Evolutionary conservation across 2,113 vertebrate genomes (phyloP).

Genomic region (Dicaeum eximium): DNA sequence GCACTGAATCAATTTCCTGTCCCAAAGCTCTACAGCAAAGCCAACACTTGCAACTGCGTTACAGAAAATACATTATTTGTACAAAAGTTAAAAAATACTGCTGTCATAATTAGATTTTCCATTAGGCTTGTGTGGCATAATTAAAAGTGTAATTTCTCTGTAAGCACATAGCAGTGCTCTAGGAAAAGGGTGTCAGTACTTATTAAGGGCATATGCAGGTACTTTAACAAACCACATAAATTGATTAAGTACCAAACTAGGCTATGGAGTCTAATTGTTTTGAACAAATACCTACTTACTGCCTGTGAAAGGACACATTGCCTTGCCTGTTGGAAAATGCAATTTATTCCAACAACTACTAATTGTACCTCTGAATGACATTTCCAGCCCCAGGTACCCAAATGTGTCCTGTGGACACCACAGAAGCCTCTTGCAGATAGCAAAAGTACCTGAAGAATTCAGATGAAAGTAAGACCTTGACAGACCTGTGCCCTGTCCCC

Average conservation of each 20-base stretch:
- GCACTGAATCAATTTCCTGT: neutral
- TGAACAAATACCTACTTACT: constrained; percentile 35
- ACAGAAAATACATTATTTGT: neutral
- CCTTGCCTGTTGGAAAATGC: neutral
- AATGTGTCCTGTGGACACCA: fast-evolving
- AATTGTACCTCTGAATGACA: neutral
- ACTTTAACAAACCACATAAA: neutral
- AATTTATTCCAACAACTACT: neutral
- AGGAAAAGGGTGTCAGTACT: constrained; percentile 68
- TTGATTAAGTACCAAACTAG: constrained; percentile 27
- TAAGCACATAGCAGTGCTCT: constrained; percentile 46
- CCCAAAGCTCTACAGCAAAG: neutral
- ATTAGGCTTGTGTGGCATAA: constrained; percentile 69
- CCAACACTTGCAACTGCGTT: neutral
- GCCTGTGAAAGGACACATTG: neutral
- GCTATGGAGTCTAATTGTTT: constrained; percentile 29
- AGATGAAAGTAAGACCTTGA: fast-evolving
- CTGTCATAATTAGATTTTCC: constrained; percentile 73
- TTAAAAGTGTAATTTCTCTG: constrained; percentile 75
- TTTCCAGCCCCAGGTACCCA: neutral
- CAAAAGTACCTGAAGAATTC: neutral
- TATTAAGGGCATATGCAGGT: constrained; percentile 48
- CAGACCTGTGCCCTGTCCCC: neutral
- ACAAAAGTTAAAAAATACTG: constrained; percentile 54
- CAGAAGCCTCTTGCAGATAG: neutral